phyloP scores from a whole-genome alignment of 2,113 vertebrate species.

The Xerus inauris region DNA sequence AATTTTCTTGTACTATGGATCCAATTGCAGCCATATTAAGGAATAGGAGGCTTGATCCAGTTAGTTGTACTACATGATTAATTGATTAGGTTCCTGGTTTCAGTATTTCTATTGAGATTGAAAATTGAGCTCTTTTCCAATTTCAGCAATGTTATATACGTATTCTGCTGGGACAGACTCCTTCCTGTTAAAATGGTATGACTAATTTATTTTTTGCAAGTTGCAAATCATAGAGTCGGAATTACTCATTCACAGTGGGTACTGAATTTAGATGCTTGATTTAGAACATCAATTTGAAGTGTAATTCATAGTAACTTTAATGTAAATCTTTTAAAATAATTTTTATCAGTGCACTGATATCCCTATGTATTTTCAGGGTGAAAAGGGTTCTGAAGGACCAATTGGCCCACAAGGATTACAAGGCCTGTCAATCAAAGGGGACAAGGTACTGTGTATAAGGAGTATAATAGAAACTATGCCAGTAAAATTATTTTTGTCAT shows the following conservation, averaged over 20 bases:
- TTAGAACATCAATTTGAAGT: not conserved
- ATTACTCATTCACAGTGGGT: not conserved
- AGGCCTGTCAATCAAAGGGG: constrained; percentile 89
- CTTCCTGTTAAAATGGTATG: constrained; percentile 5
- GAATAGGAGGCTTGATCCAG: not conserved
- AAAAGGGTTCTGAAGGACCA: constrained; percentile 89
- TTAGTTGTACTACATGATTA: not conserved
- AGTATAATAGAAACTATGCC: not conserved
- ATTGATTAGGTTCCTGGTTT: not conserved
- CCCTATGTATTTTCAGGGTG: constrained; percentile 87
- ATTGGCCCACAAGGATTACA: constrained; percentile 86
- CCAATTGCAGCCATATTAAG: not conserved
- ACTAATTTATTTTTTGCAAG: not conserved
- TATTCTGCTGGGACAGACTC: not conserved
- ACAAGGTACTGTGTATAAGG: constrained; percentile 86
- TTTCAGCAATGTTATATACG: not conserved
- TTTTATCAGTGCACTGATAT: constrained; percentile 35
- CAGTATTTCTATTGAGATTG: constrained; percentile 35
- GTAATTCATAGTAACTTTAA: not conserved
- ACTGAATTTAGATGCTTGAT: not conserved
- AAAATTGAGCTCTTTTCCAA: not conserved
- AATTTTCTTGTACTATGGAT: not conserved
- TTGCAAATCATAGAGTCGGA: not conserved
- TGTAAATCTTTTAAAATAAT: not conserved
- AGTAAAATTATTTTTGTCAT: constrained; percentile 11